These are phyloP conservation scores for Aleiodes leptofemur DNA, from an alignment of 2,888 invertebrate genomes.

Conservation along the genomic window DNA sequence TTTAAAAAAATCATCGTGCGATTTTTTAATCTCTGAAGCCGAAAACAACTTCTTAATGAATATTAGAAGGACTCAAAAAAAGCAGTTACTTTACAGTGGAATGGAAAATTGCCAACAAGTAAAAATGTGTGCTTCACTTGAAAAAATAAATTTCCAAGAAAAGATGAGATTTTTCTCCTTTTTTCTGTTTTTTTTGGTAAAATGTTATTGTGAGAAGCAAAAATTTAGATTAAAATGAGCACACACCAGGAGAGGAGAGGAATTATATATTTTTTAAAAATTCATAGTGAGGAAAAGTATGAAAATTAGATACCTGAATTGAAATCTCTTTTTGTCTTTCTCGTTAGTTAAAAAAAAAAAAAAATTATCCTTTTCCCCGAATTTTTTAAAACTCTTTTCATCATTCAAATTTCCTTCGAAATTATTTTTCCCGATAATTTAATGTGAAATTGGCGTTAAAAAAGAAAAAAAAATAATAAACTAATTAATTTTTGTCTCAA, in stretches of 20 bases:
- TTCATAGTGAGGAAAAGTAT: not conserved
- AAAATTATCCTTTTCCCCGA: constrained; percentile 48
- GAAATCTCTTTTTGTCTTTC: constrained; percentile 21
- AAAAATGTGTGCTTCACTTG: constrained; percentile 35
- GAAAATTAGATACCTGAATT: constrained; percentile 25
- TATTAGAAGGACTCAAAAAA: constrained; percentile 19
- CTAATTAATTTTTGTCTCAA: constrained; percentile 62
- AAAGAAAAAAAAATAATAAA: constrained; percentile 37
- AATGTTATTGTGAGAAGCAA: not conserved
- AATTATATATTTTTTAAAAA: not conserved
- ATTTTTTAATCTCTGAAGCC: constrained; percentile 28
- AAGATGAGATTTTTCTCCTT: constrained; percentile 40
- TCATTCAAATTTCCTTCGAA: constrained; percentile 34
- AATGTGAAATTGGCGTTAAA: constrained; percentile 39
- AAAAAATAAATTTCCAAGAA: not conserved
- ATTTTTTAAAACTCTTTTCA: constrained; percentile 30
- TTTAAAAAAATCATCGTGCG: constrained; percentile 36
- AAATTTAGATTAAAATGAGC: constrained; percentile 6
- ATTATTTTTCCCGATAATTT: constrained; percentile 75
- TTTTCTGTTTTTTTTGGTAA: constrained; percentile 42
- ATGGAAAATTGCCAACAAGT: constrained; percentile 31
- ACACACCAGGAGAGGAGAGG: constrained; percentile 26
- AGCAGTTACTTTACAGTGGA: constrained; percentile 36
- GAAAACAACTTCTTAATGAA: not conserved
- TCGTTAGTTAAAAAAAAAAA: constrained; percentile 2